Evolutionary conservation across 2,888 invertebrate genomes (phyloP).

Genomic region (Lepidonotus clava): DNA sequence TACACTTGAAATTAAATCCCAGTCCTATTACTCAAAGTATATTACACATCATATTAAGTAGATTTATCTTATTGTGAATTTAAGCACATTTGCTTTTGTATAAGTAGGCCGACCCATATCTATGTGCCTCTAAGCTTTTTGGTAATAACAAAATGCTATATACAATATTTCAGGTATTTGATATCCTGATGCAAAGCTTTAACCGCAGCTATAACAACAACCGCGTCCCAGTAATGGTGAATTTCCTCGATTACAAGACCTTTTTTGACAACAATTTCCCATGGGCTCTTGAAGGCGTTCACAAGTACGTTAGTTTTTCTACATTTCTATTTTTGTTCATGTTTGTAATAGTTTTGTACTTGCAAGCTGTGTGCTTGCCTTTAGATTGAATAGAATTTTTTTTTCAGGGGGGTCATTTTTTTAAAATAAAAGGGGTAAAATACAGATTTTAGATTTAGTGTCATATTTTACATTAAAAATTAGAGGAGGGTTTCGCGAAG

Average conservation of each 20-base stretch:
- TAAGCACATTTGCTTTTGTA: no score
- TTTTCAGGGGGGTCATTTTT: no score
- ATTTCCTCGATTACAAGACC: background rate
- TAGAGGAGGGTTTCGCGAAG: no score
- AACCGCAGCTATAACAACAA: constrained; percentile 26
- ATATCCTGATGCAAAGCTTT: constrained; percentile 11
- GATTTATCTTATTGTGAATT: background rate
- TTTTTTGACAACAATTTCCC: background rate
- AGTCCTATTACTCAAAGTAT: no score
- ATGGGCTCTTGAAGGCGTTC: background rate
- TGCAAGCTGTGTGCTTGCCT: background rate
- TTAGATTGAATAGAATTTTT: no score
- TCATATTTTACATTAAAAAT: no score
- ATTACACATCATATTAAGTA: background rate
- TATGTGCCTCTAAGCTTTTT: no score
- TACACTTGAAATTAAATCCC: no score
- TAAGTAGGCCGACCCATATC: no score
- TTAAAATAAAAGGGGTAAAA: no score
- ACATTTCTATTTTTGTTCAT: background rate
- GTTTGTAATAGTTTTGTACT: background rate
- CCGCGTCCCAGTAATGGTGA: constrained; percentile 15
- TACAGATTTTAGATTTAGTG: no score
- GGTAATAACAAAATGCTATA: no score
- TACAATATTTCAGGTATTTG: constrained; percentile 4
- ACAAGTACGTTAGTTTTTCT: background rate